Base-by-base conservation (phyloP, 2,888 invertebrate species). In the Lomographa bimaculata region DNA sequence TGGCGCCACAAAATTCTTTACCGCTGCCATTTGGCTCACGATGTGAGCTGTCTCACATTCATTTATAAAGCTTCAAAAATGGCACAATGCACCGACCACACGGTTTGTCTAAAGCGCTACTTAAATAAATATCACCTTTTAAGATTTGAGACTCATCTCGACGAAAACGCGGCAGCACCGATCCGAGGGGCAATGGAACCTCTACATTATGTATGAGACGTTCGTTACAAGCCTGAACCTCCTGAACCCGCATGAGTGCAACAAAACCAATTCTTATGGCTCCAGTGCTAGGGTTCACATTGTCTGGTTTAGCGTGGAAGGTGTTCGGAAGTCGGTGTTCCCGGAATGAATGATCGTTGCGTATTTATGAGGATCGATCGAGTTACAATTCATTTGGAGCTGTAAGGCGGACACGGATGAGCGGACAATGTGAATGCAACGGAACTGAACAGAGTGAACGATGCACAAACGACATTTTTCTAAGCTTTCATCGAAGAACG, bases 81-180 rank as follows among this genome's bases (percentile, higher is more conserved):
- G 7, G 28, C 9, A 19, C 17, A 24, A 27, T 27, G 30, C 30
- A 38, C 8, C 12, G 19, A 18, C 23, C 18, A 20, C 20, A 20
- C 25, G 27, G 33, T 25, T 10, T 8, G 27, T 20, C 38, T 33
- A 46, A 52, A 51, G 55, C 44, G 50, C 58, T 58, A 44, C 70
- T 71, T 67, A 65, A 71, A 74, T 74, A 72, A 72, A 71, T 69
- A 72, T 69, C 66, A 53, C 61, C 63, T 58, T 65, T 71, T 63
- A 64, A 70, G 64, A 65, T 67, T 65, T 64, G 60, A 65, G 64
- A 47, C 62, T 57, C 65, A 58, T 64, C 60, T 57, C 46, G 46
- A 33, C 43, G 51, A 51, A 50, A 51, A 53, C 33, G 56, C 43
- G 50, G 18, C 33, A 7, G 33, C 40, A 34, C 41, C 50, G 57